Evolutionary conservation across 2,113 vertebrate genomes (phyloP).

Genomic region (Sula dactylatra): DNA sequence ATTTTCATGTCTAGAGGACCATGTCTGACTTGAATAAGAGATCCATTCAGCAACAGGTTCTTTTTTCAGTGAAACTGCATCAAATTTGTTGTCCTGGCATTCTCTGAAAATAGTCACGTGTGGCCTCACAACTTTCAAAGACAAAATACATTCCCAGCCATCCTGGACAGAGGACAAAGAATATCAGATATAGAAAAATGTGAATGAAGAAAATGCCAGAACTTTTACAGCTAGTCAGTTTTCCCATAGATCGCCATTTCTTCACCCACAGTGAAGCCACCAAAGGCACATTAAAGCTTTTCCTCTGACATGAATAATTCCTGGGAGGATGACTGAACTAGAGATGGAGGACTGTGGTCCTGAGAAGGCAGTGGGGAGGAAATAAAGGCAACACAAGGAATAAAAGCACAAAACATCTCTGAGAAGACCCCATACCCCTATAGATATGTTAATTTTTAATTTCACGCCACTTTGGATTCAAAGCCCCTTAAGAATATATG

Average conservation of each 20-base stretch:
- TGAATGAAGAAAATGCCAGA: background rate
- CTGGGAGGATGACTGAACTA: background rate
- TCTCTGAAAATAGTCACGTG: background rate
- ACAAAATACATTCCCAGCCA: background rate
- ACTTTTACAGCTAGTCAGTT: background rate
- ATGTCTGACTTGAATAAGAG: background rate
- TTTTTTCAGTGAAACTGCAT: background rate
- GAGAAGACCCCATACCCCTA: background rate
- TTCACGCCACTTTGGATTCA: background rate
- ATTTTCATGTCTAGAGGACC: background rate
- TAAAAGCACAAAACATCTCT: background rate
- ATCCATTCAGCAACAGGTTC: background rate
- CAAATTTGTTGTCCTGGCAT: background rate
- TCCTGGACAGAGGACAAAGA: background rate
- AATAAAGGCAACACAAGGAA: background rate
- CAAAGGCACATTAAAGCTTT: background rate
- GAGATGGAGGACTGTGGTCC: background rate
- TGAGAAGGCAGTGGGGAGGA: background rate
- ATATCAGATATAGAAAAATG: background rate
- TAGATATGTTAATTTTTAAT: background rate
- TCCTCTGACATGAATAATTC: background rate
- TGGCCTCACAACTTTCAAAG: background rate
- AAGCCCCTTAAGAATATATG: background rate
- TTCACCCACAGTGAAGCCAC: background rate
- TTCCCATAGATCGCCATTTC: background rate